These are phyloP conservation scores for Mormyrus iriodes DNA, from an alignment of 2,113 vertebrate species.

Conservation along the genomic window DNA sequence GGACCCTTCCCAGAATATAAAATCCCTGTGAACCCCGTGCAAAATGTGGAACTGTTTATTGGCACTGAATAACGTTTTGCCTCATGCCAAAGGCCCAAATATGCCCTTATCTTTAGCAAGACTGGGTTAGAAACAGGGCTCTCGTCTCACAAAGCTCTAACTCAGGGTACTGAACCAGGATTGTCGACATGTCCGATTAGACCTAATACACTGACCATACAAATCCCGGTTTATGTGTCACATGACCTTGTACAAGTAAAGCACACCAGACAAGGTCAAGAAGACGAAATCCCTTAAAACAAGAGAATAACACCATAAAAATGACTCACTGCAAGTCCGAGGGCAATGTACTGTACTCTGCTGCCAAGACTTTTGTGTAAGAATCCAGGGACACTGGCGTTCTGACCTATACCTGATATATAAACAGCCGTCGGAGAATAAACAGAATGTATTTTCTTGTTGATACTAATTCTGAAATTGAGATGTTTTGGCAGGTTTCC, in stretches of 20 bases:
- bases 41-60: neutral
- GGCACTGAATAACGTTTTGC: neutral
- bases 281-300: neutral
- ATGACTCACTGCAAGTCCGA: neutral
- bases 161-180: neutral
- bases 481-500: neutral
- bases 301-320: neutral
- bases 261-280: neutral
- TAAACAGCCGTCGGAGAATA: neutral
- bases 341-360: neutral
- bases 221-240: neutral
- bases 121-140: neutral
- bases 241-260: neutral
- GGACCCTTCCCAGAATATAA: slow-evolving; percentile 25
- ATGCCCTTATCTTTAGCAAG: neutral
- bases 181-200: neutral
- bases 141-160: neutral
- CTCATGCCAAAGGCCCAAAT: neutral
- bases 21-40: neutral
- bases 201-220: neutral
- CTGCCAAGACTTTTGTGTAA: neutral
- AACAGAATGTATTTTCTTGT: neutral
- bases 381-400: neutral
- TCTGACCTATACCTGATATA: neutral
- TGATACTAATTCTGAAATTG: neutral